Evolutionary conservation across 2,797 vertebrate genomes (phyloP), one percentile per base, ranked within the genome.

Genomic region (Pangasius macronema): DNA sequence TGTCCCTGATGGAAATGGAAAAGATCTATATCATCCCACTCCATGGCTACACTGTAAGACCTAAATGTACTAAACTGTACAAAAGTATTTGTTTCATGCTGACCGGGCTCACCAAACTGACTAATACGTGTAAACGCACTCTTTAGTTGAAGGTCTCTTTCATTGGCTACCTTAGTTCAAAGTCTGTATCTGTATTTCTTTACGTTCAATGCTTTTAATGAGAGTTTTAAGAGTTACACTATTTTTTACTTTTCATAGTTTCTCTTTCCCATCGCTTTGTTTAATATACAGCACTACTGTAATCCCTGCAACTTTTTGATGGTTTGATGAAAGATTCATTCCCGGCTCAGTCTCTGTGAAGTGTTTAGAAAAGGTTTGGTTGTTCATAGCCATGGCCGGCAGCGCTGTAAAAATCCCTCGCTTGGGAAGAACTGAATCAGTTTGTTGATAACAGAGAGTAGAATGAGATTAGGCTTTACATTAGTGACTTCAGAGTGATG

Each of bases 401-500:
- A 84, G 81, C 49, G 22, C 63, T 88, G 51, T 85, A 79, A 82
- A 80, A 86, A 85, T 86, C 68, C 83, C 89, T 85, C 36, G 72
- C 49, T 77, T 88, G 86, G 55, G 86, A 82, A 86, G 82, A 85
- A 90, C 91, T 90, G 87, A 90, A 90, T 90, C 90, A 91, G 89
- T 87, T 88, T 87, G 86, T 84, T 88, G 88, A 90, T 89, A 91
- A 90, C 88, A 79, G 89, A 83, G 89, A 89, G 87, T 86, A 86
- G 86, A 89, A 90, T 88, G 83, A 89, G 89, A 92, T 92, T 89
- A 90, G 90, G 87, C 91, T 90, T 89, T 89, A 89, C 87, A 90
- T 91, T 91, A 92, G 88, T 83, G 89, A 89, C 87, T 88, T 88
- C 87, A 85, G 87, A 92, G 88, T 90, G 88, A 89, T 90, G 89